Evolutionary conservation across 1,140 invertebrate genomes (phyloP).

Genomic region (Onthophagus taurus): DNA sequence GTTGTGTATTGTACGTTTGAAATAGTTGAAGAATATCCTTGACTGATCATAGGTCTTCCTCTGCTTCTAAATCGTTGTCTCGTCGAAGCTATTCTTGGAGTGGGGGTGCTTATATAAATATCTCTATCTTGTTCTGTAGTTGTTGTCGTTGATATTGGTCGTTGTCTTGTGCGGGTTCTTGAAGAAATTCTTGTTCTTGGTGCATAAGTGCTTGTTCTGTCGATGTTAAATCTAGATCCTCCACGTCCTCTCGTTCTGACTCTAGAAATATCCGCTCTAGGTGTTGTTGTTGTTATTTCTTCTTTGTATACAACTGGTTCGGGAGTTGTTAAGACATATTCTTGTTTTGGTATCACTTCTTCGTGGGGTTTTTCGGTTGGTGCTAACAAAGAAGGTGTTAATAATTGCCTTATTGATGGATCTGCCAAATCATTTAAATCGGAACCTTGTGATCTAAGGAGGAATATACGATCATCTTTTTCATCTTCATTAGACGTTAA

Average conservation of each 20-base stretch:
- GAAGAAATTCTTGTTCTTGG: constrained; percentile 20
- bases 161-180: constrained; percentile 21
- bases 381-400: constrained; percentile 25
- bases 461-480: constrained; percentile 38
- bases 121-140: constrained; percentile 28
- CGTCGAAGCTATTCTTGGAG: constrained; percentile 18
- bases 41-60: constrained; percentile 17
- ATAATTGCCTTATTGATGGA: constrained; percentile 29
- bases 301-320: neutral
- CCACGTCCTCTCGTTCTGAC: neutral
- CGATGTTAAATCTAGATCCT: neutral
- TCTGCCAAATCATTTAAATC: constrained; percentile 51
- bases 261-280: neutral
- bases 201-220: neutral
- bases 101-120: constrained; percentile 29
- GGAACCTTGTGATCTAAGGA: constrained; percentile 45
- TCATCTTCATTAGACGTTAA: no score
- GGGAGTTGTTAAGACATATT: constrained; percentile 7
- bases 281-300: constrained; percentile 13
- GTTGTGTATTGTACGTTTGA: constrained; percentile 5
- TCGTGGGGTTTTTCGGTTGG: constrained; percentile 16
- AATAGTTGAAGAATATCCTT: constrained; percentile 18
- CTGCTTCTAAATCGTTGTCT: constrained; percentile 29
- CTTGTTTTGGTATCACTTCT: neutral
- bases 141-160: neutral